phyloP scores from a whole-genome alignment of 1,140 invertebrate genomes.

The Andrena cerasifolii region DNA sequence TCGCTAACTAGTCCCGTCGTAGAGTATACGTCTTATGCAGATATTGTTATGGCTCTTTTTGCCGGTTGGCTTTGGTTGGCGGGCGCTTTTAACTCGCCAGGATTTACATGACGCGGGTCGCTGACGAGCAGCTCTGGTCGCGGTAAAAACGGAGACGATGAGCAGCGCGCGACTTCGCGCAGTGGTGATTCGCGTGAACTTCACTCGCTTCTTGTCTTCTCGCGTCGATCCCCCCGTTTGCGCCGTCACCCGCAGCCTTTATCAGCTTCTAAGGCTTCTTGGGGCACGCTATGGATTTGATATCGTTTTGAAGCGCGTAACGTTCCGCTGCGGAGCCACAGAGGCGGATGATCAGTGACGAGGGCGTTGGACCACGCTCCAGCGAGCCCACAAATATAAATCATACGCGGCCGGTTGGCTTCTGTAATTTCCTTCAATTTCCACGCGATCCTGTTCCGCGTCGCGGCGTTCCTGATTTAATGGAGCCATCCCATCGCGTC shows the following conservation, averaged over 20 bases:
- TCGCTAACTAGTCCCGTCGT: slow-evolving; percentile 74
- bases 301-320: slow-evolving; percentile 54
- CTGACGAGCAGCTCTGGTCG: neutral
- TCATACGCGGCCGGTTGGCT: slow-evolving; percentile 50
- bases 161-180: slow-evolving; percentile 1
- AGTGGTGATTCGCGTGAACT: too few relatives aligned
- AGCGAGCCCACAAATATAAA: slow-evolving; percentile 58
- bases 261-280: neutral
- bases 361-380: slow-evolving; percentile 10
- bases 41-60: slow-evolving; percentile 73
- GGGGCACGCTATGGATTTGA: slow-evolving; percentile 1
- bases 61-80: slow-evolving; percentile 53
- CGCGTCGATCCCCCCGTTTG: neutral
- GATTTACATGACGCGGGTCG: slow-evolving; percentile 63
- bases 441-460: slow-evolving; percentile 50
- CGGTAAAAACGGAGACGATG: slow-evolving; percentile 34
- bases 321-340: slow-evolving; percentile 52
- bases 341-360: slow-evolving; percentile 14
- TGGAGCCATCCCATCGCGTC: slow-evolving; percentile 43
- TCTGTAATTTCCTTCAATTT: slow-evolving; percentile 64
- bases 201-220: neutral
- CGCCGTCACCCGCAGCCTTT: neutral
- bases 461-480: slow-evolving; percentile 46
- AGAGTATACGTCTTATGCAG: slow-evolving; percentile 57
- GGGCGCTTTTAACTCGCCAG: slow-evolving; percentile 32